Conservation (phyloP, 2,888 invertebrate species). For the Notodonta ziczac region DNA sequence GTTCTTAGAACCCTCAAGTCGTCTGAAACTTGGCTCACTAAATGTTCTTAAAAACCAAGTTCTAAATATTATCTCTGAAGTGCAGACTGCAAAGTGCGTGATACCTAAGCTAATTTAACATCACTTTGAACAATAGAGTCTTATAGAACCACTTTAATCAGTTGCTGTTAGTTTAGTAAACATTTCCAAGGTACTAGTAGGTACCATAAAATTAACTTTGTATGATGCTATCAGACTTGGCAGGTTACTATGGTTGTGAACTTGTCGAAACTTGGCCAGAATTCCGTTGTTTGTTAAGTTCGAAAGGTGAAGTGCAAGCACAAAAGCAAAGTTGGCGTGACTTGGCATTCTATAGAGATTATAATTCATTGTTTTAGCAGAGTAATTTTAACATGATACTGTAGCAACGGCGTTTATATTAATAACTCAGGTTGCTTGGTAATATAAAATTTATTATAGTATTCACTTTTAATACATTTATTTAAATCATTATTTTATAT, state of each 20-base stretch:
- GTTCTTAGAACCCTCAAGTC: background rate
- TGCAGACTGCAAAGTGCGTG: slow-evolving; percentile 1
- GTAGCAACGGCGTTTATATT: too few species aligned
- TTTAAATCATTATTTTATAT: too few species aligned
- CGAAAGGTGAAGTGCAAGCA: background rate
- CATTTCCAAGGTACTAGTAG: slow-evolving; percentile 11
- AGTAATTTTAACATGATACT: too few species aligned
- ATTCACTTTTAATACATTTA: too few species aligned
- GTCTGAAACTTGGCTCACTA: slow-evolving; percentile 8
- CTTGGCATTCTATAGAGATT: too few species aligned
- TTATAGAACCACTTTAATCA: slow-evolving; percentile 13
- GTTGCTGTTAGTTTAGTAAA: slow-evolving; percentile 18
- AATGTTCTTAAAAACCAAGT: slow-evolving; percentile 11
- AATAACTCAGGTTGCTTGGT: too few species aligned
- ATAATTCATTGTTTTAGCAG: too few species aligned
- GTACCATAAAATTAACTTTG: slow-evolving; percentile 16
- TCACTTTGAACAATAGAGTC: slow-evolving; percentile 9
- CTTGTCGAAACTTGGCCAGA: background rate
- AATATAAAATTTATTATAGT: too few species aligned
- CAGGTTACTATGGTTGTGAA: background rate
- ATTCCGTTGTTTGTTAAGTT: background rate
- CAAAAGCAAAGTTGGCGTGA: background rate
- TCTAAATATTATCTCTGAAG: slow-evolving; percentile 3
- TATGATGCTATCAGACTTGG: slow-evolving; percentile 14
- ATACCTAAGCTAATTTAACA: slow-evolving; percentile 17